Conservation (phyloP, 1,140 invertebrate genomes). For the Medauroidea extradentata region DNA sequence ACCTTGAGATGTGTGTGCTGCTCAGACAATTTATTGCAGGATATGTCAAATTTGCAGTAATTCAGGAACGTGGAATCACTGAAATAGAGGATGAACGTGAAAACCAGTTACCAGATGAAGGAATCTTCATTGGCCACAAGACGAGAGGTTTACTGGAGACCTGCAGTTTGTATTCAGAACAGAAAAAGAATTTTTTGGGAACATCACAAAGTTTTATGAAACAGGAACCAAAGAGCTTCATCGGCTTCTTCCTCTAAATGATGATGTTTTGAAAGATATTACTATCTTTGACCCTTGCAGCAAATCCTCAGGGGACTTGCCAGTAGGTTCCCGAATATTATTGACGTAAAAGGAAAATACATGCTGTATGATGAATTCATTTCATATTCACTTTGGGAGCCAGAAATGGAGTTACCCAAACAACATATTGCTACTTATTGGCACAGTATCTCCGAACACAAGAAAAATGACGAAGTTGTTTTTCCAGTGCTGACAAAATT, state of each 20-base stretch:
- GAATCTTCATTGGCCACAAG: neutral
- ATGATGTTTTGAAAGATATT: neutral
- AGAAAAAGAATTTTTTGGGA: neutral
- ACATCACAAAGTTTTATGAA: neutral
- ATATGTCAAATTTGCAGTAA: neutral
- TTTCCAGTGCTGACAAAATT: no score
- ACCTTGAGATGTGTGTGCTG: neutral
- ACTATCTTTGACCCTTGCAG: neutral
- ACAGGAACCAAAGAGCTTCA: neutral
- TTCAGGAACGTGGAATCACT: neutral
- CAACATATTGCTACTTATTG: no score
- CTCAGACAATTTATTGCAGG: slow-evolving; percentile 1
- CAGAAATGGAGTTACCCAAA: no score
- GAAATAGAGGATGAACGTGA: neutral
- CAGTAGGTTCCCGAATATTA: neutral
- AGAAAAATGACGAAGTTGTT: no score
- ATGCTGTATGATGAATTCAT: neutral
- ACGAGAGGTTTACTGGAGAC: neutral
- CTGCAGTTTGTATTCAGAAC: neutral
- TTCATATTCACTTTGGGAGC: no score
- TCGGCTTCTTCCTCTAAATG: neutral
- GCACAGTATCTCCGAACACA: no score
- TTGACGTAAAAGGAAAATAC: neutral
- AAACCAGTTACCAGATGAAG: neutral
- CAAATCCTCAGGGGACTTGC: neutral